Evolutionary conservation across 2,888 invertebrate genomes (phyloP).

Genomic region (Lymantria monacha): DNA sequence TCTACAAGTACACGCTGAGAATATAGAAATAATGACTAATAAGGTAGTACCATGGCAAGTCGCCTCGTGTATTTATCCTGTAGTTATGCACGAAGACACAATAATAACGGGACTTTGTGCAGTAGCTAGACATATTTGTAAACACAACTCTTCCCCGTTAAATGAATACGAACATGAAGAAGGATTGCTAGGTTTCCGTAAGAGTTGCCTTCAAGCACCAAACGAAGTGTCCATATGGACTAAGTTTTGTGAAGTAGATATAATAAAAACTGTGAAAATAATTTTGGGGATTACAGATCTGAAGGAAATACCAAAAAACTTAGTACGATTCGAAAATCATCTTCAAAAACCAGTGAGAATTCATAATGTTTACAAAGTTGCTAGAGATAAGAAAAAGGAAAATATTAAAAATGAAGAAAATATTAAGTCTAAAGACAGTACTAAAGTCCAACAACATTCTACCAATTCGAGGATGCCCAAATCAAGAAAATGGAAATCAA

Average conservation of each 20-base stretch:
- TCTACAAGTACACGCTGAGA: slow-evolving; percentile 44
- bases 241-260: slow-evolving; percentile 93
- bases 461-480: slow-evolving; percentile 48
- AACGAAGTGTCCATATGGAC: slow-evolving; percentile 95
- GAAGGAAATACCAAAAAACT: slow-evolving; percentile 83
- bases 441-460: slow-evolving; percentile 3
- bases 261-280: slow-evolving; percentile 83
- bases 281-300: slow-evolving; percentile 44
- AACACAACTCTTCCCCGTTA: slow-evolving; percentile 34
- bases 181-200: slow-evolving; percentile 89
- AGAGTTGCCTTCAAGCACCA: slow-evolving; percentile 90
- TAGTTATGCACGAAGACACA: slow-evolving; percentile 81
- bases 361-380: slow-evolving; percentile 92
- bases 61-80: slow-evolving; percentile 83
- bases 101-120: slow-evolving; percentile 90
- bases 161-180: slow-evolving; percentile 60
- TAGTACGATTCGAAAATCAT: slow-evolving; percentile 92
- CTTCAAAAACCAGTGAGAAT: slow-evolving; percentile 91
- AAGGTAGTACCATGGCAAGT: slow-evolving; percentile 74
- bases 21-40: slow-evolving; percentile 48
- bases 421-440: slow-evolving; percentile 19
- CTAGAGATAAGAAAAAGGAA: slow-evolving; percentile 80
- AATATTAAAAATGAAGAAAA: slow-evolving; percentile 28
- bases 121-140: slow-evolving; percentile 76
- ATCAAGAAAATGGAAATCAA: slow-evolving; percentile 77